Conservation (phyloP, 1,140 invertebrate species). For the Atta colombica region DNA sequence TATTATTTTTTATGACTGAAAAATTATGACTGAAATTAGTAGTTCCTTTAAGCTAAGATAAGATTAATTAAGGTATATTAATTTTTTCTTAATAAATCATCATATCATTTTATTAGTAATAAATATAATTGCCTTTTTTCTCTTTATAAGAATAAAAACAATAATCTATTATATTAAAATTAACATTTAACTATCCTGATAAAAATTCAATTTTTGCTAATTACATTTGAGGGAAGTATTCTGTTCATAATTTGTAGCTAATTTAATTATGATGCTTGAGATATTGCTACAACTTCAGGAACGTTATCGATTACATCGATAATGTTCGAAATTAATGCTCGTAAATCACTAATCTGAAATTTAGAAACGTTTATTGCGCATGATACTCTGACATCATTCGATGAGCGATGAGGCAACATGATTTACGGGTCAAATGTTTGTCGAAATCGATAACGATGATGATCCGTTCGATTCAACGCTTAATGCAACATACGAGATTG, state of each 20-base stretch:
- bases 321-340: background rate
- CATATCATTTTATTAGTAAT: background rate
- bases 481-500: slow-evolving; percentile 33
- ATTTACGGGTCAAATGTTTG: slow-evolving; percentile 22
- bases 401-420: background rate
- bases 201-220: background rate
- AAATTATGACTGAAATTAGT: background rate
- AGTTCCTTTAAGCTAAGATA: background rate
- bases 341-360: slow-evolving; percentile 20
- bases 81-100: background rate
- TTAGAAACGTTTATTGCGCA: background rate
- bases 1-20: background rate
- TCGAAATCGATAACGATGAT: slow-evolving; percentile 57
- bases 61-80: background rate
- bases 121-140: background rate
- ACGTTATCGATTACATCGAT: background rate
- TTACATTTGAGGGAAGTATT: background rate
- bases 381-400: background rate
- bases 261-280: background rate
- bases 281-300: background rate
- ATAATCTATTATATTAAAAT: background rate
- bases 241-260: background rate
- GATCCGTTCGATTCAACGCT: slow-evolving; percentile 57
- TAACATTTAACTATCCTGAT: background rate
- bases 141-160: background rate